A percentile compares a stretch with the other conserved stretches of the same genome.
phyloP scores from a whole-genome alignment of 2,113 vertebrate species.

The Solenodon paradoxus region DNA sequence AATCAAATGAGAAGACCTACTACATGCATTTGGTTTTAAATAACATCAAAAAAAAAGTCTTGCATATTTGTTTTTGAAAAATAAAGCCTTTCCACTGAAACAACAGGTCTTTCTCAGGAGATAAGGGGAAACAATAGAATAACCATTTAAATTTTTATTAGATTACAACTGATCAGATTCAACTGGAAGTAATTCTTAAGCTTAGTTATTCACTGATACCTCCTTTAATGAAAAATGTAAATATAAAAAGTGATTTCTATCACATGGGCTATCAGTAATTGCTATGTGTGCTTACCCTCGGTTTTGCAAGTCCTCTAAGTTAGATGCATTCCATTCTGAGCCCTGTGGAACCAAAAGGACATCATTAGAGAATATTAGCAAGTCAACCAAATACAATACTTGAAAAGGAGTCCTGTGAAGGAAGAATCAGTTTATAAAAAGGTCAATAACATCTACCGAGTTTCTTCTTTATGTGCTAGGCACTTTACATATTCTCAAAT shows the following conservation, averaged over 20 bases:
- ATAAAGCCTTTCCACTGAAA: neutral
- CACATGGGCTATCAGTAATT: neutral
- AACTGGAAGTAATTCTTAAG: slow-evolving; percentile 11
- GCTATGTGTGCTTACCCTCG: slow-evolving; percentile 89
- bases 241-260: slow-evolving; percentile 26
- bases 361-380: slow-evolving; percentile 50
- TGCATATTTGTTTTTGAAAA: slow-evolving; percentile 30
- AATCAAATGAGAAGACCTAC: no score
- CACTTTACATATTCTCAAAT: neutral
- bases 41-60: slow-evolving; percentile 6
- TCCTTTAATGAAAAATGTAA: slow-evolving; percentile 14
- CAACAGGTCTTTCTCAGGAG: neutral
- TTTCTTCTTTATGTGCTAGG: neutral
- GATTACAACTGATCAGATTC: slow-evolving; percentile 1
- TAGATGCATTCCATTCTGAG: slow-evolving; percentile 98
- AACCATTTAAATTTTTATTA: slow-evolving; percentile 12
- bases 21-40: slow-evolving; percentile 26
- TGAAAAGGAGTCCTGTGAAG: neutral
- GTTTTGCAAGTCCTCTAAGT: slow-evolving; percentile 97
- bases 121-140: neutral
- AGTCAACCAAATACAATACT: neutral
- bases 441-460: neutral
- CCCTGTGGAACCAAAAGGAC: slow-evolving; percentile 84
- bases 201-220: neutral
- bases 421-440: slow-evolving; percentile 1